Evolutionary conservation across 2,888 invertebrate genomes (phyloP).

Genomic region (Patella depressa): DNA sequence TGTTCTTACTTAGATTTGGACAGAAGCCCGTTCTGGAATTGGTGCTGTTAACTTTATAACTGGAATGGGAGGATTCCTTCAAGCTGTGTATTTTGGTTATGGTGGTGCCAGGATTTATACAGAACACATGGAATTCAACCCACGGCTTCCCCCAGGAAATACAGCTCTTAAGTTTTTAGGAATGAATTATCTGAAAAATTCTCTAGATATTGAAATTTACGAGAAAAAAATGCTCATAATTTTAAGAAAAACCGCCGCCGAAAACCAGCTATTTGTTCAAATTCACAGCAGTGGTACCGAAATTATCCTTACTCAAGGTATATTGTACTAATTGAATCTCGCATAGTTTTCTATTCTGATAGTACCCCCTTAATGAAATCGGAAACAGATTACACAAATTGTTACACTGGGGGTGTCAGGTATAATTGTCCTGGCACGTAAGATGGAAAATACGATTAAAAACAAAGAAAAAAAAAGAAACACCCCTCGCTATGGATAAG

Average conservation of each 20-base stretch:
- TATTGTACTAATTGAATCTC: too few relatives aligned
- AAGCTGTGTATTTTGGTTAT: constrained; percentile 67
- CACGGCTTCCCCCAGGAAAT: constrained; percentile 54
- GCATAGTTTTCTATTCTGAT: too few relatives aligned
- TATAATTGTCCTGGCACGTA: background rate
- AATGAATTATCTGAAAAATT: constrained; percentile 26
- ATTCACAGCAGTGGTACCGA: background rate
- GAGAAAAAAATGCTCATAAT: constrained; percentile 2
- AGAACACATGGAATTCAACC: constrained; percentile 38
- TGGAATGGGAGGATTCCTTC: constrained; percentile 70
- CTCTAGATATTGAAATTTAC: constrained; percentile 20
- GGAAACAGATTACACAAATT: too few relatives aligned
- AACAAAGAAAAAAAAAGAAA: too few relatives aligned
- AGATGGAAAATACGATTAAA: constrained; percentile 3
- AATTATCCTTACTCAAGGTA: background rate
- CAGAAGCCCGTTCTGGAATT: constrained; percentile 55
- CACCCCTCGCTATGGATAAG: too few relatives aligned
- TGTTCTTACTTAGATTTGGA: constrained; percentile 64
- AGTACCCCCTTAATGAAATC: too few relatives aligned
- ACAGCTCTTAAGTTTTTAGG: constrained; percentile 20
- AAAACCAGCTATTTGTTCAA: constrained; percentile 2
- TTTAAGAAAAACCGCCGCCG: background rate
- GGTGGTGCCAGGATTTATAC: constrained; percentile 58
- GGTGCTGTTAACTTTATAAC: constrained; percentile 69
- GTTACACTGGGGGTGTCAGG: too few relatives aligned